A percentile compares a stretch with the other conserved stretches of the same genome.
These are phyloP conservation scores for Takifugu bimaculatus DNA, from an alignment of 2,113 vertebrate genomes.

Conservation along the genomic window DNA sequence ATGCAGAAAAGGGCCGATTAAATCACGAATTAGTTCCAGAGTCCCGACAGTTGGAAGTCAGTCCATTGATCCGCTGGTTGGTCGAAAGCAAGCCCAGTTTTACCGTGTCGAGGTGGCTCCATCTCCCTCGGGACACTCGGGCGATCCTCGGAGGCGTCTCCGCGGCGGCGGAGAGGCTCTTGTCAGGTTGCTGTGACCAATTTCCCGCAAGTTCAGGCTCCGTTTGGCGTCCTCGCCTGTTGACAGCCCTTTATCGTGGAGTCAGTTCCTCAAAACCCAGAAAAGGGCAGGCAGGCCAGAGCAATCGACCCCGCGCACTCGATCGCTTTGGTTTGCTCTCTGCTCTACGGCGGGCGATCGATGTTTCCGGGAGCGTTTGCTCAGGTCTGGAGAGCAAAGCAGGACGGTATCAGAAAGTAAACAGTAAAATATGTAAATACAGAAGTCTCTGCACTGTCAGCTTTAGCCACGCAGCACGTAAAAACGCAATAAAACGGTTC, in stretches of 20 bases:
- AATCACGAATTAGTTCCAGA: slow-evolving; percentile 6
- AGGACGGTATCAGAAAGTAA: slow-evolving; percentile 38
- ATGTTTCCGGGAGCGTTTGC: slow-evolving; percentile 2
- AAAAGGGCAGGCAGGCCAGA: slow-evolving; percentile 42
- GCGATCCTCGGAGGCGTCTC: not conserved
- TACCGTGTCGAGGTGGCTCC: slow-evolving; percentile 38
- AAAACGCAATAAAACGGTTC: not conserved
- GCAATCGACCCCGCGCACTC: slow-evolving; percentile 46
- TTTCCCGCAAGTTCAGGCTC: not conserved
- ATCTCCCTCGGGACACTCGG: slow-evolving; percentile 2
- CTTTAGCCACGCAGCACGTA: not conserved
- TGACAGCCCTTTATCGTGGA: slow-evolving; percentile 55
- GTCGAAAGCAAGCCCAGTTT: slow-evolving; percentile 6
- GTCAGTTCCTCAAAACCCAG: slow-evolving; percentile 58
- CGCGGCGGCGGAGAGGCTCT: not conserved
- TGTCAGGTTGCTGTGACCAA: slow-evolving; percentile 25
- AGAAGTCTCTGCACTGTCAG: not conserved
- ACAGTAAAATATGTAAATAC: slow-evolving; percentile 45
- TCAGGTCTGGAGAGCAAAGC: slow-evolving; percentile 13
- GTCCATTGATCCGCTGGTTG: slow-evolving; percentile 3
- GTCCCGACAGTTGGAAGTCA: slow-evolving; percentile 2
- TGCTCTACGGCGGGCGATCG: not conserved
- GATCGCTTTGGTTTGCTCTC: accelerated
- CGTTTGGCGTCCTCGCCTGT: slow-evolving; percentile 43
- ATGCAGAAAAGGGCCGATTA: not conserved